Evolutionary conservation across 2,797 vertebrate genomes (phyloP), one percentile per base, ranked within the genome.

Genomic region (Poeciliopsis turneri): DNA sequence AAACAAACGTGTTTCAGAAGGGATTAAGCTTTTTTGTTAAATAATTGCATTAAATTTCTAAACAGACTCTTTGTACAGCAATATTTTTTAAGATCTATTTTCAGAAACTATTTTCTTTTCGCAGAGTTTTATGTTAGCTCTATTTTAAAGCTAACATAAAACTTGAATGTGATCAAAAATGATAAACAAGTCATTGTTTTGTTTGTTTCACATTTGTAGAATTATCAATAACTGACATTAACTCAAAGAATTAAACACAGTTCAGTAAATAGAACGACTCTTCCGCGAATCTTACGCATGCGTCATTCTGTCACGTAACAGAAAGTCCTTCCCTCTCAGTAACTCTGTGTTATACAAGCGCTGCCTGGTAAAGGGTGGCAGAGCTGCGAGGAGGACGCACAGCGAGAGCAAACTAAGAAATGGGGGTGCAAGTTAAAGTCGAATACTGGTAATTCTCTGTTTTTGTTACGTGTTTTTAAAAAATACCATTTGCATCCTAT

Each of bases 391-490:
- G 6, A 9, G 1, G 36, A 70, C 2, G 11, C 0, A 6, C 16
- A 18, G 45, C 13, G 2, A 16, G 11, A 5, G 0, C 5, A 18
- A 4, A 61, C 1, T 43, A 3, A 2, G 80, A n/a, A 0, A 96
- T 95, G 95, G 90, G 73, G 7, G 77, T 95, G n/a, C 72, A 28
- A 72, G 25, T 96, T 3, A 69, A 5, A 77, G 94, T 96, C 0
- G 96, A 96, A 80, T 96, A 96, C 78, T 96, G 96, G 96, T 96
- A 89, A 16, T 20, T 81, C 1, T 13, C 0, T 51, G 1, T 20
- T 53, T 30, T 30, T 30, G 30, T 30, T 30, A 30, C 30, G 30
- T 30, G 30, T 36, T 36, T 36, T 36, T 5, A 46, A 41, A 30
- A 30, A 30, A 30, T 30, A 1, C 71, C 0, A 16, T 74, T 43